Base-by-base conservation (phyloP, 2,888 invertebrate genomes). In the Nudaria mundana region DNA sequence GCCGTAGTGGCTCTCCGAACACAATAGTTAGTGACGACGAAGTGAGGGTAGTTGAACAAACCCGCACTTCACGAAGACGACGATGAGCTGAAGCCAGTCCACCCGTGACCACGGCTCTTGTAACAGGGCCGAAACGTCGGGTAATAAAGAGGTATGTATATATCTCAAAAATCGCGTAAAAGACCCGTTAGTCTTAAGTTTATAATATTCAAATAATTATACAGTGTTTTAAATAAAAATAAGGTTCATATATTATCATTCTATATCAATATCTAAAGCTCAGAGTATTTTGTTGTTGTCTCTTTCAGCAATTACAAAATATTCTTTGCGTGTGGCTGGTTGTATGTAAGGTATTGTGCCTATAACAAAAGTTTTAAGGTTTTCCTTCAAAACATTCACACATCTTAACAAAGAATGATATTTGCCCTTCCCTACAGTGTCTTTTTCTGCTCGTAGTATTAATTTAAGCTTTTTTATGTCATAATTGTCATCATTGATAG, bases 241-340 rank as follows among this genome's bases (percentile, higher is more conserved):
- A 43, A 26, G 16, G 23, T 52, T 18, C 37, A 45, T 35, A 39
- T 54, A 48, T 34, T 60, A 38, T 44, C 41, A 45, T 53, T 42
- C n/a, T 48, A 52, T 57, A 42, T 62, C 56, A 61, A 46, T 53
- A 52, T 47, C 48, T 36, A 63, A 46, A 76, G 83, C 82, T 85
- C 74, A 83, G 84, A 82, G 82, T 89, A 85, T 87, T 88, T 88
- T 86, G 87, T 88, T 87, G 71, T 88, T 88, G 83, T 88, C 71
- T 87, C 90, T 92, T 92, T 91, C 92, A 93, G 93, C 91, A 92
- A 92, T 91, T 92, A 92, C 92, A 92, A 92, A 92, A 92, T 93
- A 92, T 93, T 93, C 93, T 94, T 94, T 93, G 93, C 93, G 91
- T 94, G 94, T 92, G 93, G 94, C 91, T 94, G 93, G 94, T 93